These are phyloP conservation scores for Amphimedon queenslandica DNA, from an alignment of 37 sponge, comb jelly and placozoan genomes.

Conservation along the genomic window DNA sequence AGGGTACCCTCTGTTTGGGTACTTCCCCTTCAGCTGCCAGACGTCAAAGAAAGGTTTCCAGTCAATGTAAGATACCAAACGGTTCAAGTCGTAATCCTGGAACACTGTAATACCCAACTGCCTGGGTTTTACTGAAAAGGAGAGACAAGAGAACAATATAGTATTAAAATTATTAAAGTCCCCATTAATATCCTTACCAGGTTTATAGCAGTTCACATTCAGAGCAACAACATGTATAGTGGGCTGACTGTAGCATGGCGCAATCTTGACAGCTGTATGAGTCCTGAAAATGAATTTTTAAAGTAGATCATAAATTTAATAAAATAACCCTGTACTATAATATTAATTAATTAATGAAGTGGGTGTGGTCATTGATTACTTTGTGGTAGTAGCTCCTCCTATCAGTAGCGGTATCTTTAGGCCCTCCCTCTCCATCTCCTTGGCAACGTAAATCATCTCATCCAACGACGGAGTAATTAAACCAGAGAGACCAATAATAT, in stretches of 20 bases:
- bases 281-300: too few species aligned
- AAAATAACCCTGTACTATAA: too few species aligned
- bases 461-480: constrained; percentile 96
- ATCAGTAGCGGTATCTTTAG: constrained; percentile 86
- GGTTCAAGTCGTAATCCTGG: constrained; percentile 72
- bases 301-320: neutral
- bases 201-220: constrained; percentile 43
- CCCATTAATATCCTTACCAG: constrained; percentile 50
- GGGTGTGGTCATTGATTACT: too few species aligned
- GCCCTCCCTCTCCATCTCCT: constrained; percentile 84
- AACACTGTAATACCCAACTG: constrained; percentile 62
- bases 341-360: too few species aligned
- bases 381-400: constrained; percentile 98
- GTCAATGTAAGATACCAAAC: constrained; percentile 85
- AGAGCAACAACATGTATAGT: constrained; percentile 90
- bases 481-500: constrained; percentile 83
- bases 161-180: neutral
- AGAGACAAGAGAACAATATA: neutral
- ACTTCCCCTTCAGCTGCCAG: constrained; percentile 98
- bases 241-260: constrained; percentile 87
- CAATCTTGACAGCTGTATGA: constrained; percentile 99
- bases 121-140: constrained; percentile 44
- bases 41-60: constrained; percentile 99
- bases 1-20: constrained; percentile 98
- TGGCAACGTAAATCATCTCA: constrained; percentile 96